Evolutionary conservation across 2,888 invertebrate genomes (phyloP).

Genomic region (Hydraecia micacea): DNA sequence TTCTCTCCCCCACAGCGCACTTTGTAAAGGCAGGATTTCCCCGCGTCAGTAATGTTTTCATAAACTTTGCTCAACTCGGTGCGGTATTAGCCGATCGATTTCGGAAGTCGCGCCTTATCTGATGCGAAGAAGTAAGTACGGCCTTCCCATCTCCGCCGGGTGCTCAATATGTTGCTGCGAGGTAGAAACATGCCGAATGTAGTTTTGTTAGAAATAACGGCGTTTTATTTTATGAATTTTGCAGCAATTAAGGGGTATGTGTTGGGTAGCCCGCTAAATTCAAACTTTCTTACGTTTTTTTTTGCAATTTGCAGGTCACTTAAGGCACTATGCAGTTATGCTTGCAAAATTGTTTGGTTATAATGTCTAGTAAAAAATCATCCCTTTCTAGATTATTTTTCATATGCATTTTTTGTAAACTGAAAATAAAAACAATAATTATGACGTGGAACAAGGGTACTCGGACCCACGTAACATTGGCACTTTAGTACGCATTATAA

Average conservation of each 20-base stretch:
- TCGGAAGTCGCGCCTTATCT: constrained; percentile 67
- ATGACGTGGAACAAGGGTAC: neutral
- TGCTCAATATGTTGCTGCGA: constrained; percentile 34
- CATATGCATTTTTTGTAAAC: too few species aligned
- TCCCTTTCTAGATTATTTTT: too few species aligned
- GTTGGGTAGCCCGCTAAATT: too few species aligned
- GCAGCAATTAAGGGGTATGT: neutral
- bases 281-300: too few species aligned
- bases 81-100: constrained; percentile 57
- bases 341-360: too few species aligned
- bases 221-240: neutral
- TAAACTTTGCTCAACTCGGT: constrained; percentile 31
- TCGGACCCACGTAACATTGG: neutral
- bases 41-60: constrained; percentile 47
- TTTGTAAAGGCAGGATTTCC: constrained; percentile 42
- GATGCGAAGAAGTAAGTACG: constrained; percentile 52
- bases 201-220: neutral
- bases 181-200: neutral
- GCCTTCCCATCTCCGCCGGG: constrained; percentile 62
- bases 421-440: too few species aligned
- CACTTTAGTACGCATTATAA: neutral
- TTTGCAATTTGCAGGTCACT: too few species aligned
- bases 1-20: neutral
- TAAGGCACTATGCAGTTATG: too few species aligned
- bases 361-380: too few species aligned